phyloP scores from a whole-genome alignment of 2,888 invertebrate genomes.

The Strigamia maritima region DNA sequence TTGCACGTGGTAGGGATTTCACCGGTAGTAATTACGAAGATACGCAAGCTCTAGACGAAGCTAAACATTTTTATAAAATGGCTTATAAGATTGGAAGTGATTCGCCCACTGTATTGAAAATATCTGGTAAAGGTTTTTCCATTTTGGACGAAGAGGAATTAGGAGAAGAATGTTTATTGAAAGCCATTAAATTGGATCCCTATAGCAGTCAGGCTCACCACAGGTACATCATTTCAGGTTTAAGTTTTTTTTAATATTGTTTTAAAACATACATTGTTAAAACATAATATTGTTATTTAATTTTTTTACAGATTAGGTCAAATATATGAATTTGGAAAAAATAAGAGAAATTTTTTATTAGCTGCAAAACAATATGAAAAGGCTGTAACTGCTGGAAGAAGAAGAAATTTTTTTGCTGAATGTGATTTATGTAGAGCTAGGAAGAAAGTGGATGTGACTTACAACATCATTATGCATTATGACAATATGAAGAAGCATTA shows the following conservation, averaged over 20 bases:
- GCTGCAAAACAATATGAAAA: conserved; percentile 8
- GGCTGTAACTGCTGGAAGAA: conserved; percentile 11
- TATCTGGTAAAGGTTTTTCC: not conserved
- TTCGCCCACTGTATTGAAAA: not conserved
- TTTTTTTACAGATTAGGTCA: conserved; percentile 27
- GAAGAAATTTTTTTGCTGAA: conserved; percentile 33
- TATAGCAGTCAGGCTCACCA: not conserved
- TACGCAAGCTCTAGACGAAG: not conserved
- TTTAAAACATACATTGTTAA: no score
- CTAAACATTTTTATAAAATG: not conserved
- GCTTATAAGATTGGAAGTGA: not conserved
- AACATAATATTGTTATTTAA: no score
- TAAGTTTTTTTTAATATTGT: no score
- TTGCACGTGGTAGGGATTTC: not conserved
- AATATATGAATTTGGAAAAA: conserved; percentile 23
- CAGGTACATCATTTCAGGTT: not conserved
- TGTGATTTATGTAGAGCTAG: not conserved
- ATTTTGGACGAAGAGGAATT: not conserved
- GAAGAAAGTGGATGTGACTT: not conserved
- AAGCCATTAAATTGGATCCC: not conserved
- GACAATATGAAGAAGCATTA: conserved; percentile 7
- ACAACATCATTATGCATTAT: not conserved
- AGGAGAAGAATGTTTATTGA: not conserved
- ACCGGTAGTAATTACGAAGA: not conserved
- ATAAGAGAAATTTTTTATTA: not conserved